These are phyloP conservation scores for Drosophila koepferae DNA, from an alignment of 2,888 invertebrate genomes.

Conservation along the genomic window DNA sequence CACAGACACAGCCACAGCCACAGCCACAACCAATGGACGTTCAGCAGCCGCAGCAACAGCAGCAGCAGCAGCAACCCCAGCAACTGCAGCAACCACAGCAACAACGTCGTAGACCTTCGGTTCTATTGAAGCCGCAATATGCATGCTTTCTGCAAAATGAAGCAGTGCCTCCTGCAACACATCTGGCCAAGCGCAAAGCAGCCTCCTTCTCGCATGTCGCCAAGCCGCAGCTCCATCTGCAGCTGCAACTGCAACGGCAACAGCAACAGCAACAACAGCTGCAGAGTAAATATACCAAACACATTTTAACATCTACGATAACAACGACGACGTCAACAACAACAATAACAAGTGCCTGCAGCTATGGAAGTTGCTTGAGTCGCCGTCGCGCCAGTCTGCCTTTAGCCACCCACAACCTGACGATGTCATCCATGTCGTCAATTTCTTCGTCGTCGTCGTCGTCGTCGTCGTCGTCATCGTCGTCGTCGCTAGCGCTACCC, in stretches of 20 bases:
- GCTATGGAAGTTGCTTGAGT: constrained; percentile 21
- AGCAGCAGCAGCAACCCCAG: background rate
- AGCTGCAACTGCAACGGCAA: constrained; percentile 16
- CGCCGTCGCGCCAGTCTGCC: constrained; percentile 71
- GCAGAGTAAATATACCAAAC: constrained; percentile 63
- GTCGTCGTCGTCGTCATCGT: constrained; percentile 6
- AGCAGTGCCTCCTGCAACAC: constrained; percentile 22
- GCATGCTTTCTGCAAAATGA: constrained; percentile 81
- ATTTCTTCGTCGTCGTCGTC: constrained; percentile 33
- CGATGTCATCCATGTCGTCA: constrained; percentile 15
- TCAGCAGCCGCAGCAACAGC: constrained; percentile 4
- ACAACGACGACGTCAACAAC: constrained; percentile 34
- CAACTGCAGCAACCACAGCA: constrained; percentile 7
- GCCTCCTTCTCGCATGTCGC: constrained; percentile 59
- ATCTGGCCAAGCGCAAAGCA: constrained; percentile 56
- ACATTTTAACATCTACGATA: constrained; percentile 20
- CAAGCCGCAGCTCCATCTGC: constrained; percentile 8
- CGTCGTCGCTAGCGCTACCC: constrained; percentile 68
- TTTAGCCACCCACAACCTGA: constrained; percentile 16
- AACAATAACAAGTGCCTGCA: constrained; percentile 32
- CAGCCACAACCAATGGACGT: constrained; percentile 9
- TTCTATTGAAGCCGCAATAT: constrained; percentile 83
- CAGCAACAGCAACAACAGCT: constrained; percentile 10
- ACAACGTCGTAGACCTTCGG: constrained; percentile 65
- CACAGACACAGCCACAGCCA: constrained; percentile 16